phyloP scores from a whole-genome alignment of 2,113 vertebrate genomes.

The Indicator indicator region DNA sequence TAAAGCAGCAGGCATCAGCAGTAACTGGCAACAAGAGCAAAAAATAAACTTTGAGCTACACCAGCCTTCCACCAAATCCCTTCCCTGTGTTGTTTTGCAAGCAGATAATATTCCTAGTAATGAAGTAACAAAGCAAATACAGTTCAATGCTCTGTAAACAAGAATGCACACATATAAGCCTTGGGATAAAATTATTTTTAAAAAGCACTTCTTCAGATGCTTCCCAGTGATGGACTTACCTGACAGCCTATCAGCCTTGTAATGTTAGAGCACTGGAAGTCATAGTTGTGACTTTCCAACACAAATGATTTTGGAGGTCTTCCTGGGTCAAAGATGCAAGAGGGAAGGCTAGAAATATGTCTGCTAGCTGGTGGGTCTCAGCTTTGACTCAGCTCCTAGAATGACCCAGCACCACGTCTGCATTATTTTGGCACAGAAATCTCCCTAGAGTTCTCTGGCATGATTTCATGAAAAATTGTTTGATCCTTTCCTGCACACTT shows the following conservation, averaged over 20 bases:
- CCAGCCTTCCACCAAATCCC: neutral
- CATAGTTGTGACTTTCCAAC: neutral
- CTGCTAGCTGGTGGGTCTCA: neutral
- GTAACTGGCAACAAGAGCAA: neutral
- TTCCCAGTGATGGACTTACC: neutral
- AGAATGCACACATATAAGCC: neutral
- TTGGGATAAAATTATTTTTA: neutral
- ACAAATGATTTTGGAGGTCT: neutral
- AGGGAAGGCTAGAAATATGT: neutral
- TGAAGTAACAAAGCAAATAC: slow-evolving; percentile 31
- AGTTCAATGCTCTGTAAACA: slow-evolving; percentile 31
- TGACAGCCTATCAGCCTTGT: neutral
- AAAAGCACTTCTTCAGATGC: neutral
- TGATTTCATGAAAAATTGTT: neutral
- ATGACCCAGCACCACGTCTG: neutral
- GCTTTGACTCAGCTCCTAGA: neutral
- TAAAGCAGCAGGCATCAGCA: neutral
- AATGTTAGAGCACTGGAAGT: neutral
- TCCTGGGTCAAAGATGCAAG: neutral
- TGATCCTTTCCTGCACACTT: neutral
- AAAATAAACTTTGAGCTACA: slow-evolving; percentile 1
- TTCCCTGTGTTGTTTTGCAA: slow-evolving; percentile 22
- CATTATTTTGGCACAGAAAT: neutral
- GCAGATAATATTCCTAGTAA: slow-evolving; percentile 36
- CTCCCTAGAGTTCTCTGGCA: neutral